Conservation (phyloP, 2,113 vertebrate species). For the Junco hyemalis region DNA sequence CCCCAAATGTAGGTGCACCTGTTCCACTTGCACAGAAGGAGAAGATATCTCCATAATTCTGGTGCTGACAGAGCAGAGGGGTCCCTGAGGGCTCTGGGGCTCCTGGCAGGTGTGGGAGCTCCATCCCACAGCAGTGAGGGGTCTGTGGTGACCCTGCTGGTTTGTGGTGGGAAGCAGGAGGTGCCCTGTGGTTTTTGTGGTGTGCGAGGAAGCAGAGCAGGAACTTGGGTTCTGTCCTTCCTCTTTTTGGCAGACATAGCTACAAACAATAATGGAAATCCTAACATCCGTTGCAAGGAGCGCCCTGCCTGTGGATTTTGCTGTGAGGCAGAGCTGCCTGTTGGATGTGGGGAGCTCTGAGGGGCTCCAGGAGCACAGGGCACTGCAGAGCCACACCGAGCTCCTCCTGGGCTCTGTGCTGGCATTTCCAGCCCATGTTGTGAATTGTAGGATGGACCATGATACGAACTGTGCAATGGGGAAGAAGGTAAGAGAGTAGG, state of each 20-base stretch:
- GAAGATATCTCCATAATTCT: accelerated
- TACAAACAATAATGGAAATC: not conserved
- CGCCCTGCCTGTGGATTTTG: not conserved
- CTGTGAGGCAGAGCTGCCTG: not conserved
- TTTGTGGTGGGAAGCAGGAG: not conserved
- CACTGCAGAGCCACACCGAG: accelerated
- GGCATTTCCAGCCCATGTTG: not conserved
- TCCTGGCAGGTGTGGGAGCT: not conserved
- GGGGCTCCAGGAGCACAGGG: accelerated
- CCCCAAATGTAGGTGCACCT: not conserved
- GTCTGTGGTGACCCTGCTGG: accelerated
- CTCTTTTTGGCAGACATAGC: not conserved
- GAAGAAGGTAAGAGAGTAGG: too few species aligned
- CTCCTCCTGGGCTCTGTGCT: not conserved
- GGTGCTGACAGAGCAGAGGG: not conserved
- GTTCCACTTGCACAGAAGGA: not conserved
- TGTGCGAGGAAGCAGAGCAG: not conserved
- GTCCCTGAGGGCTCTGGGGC: not conserved
- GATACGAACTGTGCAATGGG: too few species aligned
- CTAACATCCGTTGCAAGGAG: accelerated
- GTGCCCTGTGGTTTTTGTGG: not conserved
- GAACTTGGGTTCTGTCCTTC: not conserved
- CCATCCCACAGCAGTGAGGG: not conserved
- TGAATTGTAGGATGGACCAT: too few species aligned
- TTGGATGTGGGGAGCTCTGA: not conserved